Conservation (phyloP, 2,797 vertebrate genomes). For the Rhincodon typus region DNA sequence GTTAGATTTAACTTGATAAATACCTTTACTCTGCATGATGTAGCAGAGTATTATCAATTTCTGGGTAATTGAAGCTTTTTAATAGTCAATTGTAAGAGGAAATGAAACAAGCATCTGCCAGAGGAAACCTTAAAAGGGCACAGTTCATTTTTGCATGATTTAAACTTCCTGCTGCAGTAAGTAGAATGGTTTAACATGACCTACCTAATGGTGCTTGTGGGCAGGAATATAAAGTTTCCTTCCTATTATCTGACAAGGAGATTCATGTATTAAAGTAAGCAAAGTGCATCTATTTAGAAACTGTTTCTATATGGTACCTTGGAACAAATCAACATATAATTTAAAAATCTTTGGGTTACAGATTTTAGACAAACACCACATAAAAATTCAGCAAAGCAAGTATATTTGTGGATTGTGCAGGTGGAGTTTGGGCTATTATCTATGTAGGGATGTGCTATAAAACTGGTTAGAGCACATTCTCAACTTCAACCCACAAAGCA, state of each 20-base stretch:
- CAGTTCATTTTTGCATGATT: slow-evolving; percentile 14
- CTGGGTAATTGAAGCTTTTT: slow-evolving; percentile 12
- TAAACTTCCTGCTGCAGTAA: not conserved
- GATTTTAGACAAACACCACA: not conserved
- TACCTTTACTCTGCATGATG: not conserved
- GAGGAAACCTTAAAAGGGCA: not conserved
- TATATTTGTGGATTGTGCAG: not conserved
- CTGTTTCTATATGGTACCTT: not conserved
- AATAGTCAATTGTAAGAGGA: not conserved
- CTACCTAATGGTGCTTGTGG: not conserved
- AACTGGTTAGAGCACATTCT: not conserved
- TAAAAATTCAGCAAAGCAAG: not conserved
- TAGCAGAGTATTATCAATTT: not conserved
- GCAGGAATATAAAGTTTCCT: not conserved
- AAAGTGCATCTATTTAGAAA: not conserved
- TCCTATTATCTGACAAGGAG: not conserved
- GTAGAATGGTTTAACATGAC: not conserved
- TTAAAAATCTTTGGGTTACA: not conserved
- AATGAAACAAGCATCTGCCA: not conserved
- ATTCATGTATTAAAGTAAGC: not conserved
- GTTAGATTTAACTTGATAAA: not conserved
- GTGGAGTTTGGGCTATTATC: not conserved
- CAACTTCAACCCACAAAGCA: not conserved
- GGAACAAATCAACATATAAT: not conserved
- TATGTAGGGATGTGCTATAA: not conserved